Evolutionary conservation across 2,888 invertebrate genomes (phyloP).

Genomic region (Autographa gamma): DNA sequence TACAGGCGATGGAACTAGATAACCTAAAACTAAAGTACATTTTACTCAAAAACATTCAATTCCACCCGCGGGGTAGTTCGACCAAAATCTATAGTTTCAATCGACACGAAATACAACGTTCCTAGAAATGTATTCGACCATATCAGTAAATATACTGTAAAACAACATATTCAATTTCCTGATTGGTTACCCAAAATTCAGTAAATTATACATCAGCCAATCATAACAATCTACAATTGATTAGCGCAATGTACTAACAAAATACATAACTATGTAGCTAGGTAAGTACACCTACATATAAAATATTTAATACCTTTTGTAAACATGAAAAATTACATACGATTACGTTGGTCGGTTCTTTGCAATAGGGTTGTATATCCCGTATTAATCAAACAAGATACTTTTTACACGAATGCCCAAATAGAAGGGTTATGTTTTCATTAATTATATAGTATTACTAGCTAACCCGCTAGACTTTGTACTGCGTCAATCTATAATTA

Average conservation of each 20-base stretch:
- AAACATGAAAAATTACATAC: too few species aligned
- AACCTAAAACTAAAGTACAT: background rate
- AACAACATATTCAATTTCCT: background rate
- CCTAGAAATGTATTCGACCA: background rate
- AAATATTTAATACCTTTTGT: too few species aligned
- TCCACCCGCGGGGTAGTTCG: background rate
- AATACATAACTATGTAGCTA: background rate
- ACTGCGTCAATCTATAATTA: too few species aligned
- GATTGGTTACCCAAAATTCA: background rate
- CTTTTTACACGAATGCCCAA: too few species aligned
- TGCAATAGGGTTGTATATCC: too few species aligned
- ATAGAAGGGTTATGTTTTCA: too few species aligned
- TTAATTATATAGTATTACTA: too few species aligned
- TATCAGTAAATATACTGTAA: constrained; percentile 1
- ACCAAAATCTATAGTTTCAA: background rate
- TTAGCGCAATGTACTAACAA: background rate
- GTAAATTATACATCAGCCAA: background rate
- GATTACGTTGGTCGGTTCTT: too few species aligned
- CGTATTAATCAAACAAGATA: too few species aligned
- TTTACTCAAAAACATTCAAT: constrained; percentile 1
- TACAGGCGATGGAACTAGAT: background rate
- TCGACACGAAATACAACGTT: background rate
- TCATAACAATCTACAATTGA: background rate
- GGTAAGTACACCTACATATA: too few species aligned
- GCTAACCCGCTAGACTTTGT: too few species aligned